A percentile compares a stretch with the other conserved stretches of the same genome.
These are phyloP conservation scores for Mastomys coucha DNA, from an alignment of 2,113 vertebrate species.

Conservation along the genomic window DNA sequence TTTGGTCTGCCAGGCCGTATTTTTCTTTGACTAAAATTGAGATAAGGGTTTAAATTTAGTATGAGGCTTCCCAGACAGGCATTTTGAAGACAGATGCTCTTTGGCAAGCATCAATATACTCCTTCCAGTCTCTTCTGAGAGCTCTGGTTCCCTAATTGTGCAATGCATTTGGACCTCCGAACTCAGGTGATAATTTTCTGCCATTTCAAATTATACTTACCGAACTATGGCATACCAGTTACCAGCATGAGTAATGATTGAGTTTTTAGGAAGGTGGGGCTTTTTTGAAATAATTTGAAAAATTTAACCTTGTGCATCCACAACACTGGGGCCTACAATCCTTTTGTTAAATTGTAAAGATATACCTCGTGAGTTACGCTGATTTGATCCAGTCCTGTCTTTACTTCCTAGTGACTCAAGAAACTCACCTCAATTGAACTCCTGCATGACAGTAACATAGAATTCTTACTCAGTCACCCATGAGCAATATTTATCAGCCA, in stretches of 20 bases:
- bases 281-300: constrained; percentile 32
- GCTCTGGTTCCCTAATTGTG: background rate
- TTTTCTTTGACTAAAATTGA: constrained; percentile 64
- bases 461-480: background rate
- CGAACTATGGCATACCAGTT: constrained; percentile 50
- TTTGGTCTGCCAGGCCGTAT: background rate
- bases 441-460: background rate
- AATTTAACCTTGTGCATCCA: background rate
- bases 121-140: constrained; percentile 11
- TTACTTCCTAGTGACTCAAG: background rate
- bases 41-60: constrained; percentile 58
- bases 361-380: background rate
- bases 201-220: constrained; percentile 62
- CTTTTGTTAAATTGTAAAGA: background rate
- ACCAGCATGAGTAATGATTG: constrained; percentile 28
- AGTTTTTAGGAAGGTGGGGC: background rate
- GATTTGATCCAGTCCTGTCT: background rate
- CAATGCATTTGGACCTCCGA: constrained; percentile 44
- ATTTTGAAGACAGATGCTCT: constrained; percentile 65
- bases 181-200: constrained; percentile 72
- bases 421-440: background rate
- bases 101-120: constrained; percentile 34
- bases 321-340: background rate
- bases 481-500: background rate
- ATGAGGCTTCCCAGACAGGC: constrained; percentile 12